These are phyloP conservation scores for Mylabris phalerata DNA, from an alignment of 1,140 invertebrate species.

Conservation along the genomic window DNA sequence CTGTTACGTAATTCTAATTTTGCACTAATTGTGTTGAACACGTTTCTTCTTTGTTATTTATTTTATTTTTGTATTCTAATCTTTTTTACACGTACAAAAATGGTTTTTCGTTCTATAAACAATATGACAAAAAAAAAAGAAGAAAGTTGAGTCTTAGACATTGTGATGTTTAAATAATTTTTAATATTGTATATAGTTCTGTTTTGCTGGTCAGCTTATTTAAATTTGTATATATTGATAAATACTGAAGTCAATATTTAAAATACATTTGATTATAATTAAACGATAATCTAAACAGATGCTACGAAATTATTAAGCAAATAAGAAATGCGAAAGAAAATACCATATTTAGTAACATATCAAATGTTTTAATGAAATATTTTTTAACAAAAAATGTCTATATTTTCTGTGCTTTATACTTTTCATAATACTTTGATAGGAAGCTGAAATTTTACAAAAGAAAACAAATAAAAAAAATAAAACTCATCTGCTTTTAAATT, in stretches of 20 bases:
- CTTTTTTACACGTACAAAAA: not conserved
- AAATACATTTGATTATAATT: slow-evolving; percentile 5
- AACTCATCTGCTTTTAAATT: not conserved
- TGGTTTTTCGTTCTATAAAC: slow-evolving; percentile 1
- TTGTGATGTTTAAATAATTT: slow-evolving; percentile 9
- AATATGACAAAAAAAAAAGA: not conserved
- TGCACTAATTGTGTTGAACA: slow-evolving; percentile 13
- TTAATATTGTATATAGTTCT: slow-evolving; percentile 7
- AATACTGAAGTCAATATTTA: slow-evolving; percentile 19
- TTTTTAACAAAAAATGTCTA: slow-evolving; percentile 9
- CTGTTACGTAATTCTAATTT: slow-evolving; percentile 9
- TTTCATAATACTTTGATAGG: slow-evolving; percentile 17
- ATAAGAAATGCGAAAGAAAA: not conserved
- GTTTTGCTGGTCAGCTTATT: slow-evolving; percentile 1
- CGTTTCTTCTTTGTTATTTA: slow-evolving; percentile 4
- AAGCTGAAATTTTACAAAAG: not conserved
- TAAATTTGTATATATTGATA: slow-evolving; percentile 9
- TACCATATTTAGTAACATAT: slow-evolving; percentile 26
- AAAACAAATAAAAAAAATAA: not conserved
- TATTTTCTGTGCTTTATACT: slow-evolving; percentile 22
- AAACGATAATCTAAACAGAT: slow-evolving; percentile 11
- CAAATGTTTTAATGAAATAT: slow-evolving; percentile 12
- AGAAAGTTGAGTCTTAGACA: not conserved
- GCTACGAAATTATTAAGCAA: slow-evolving; percentile 15
- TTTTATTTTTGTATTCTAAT: slow-evolving; percentile 13